Evolutionary conservation across 2,113 vertebrate species (phyloP).

Genomic region (Tenebrosternarchus preto): DNA sequence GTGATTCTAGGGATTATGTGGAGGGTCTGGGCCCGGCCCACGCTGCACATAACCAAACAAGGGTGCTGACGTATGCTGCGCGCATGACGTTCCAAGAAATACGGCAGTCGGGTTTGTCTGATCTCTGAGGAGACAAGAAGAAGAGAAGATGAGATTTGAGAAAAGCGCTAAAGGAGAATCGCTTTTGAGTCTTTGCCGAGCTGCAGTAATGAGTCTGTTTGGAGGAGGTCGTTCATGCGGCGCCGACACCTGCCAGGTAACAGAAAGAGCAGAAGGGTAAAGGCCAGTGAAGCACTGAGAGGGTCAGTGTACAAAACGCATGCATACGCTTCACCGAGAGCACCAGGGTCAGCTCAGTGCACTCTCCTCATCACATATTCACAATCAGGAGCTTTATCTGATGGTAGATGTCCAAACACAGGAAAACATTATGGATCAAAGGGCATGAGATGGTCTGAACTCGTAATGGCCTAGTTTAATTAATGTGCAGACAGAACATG

Average conservation of each 20-base stretch:
- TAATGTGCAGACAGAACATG: no score
- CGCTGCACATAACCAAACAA: not conserved
- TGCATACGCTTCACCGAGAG: conserved; percentile 1
- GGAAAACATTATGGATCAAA: not conserved
- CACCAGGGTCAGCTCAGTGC: not conserved
- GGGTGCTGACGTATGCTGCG: not conserved
- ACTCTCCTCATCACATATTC: not conserved
- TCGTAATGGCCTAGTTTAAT: no score
- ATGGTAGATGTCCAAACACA: not conserved
- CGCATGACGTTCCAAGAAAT: not conserved
- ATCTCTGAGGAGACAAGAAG: not conserved
- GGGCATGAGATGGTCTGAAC: no score
- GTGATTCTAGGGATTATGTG: not conserved
- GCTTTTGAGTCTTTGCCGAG: conserved; percentile 41
- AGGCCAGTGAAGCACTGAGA: not conserved
- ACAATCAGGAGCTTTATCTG: not conserved
- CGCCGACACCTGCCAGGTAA: conserved; percentile 19
- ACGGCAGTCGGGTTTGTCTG: not conserved
- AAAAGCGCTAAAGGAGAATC: conserved; percentile 4
- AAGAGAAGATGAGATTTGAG: conserved; percentile 7
- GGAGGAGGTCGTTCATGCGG: conserved; percentile 17
- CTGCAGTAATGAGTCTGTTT: conserved; percentile 30
- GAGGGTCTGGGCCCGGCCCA: not conserved
- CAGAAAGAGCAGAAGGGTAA: conserved; percentile 25
- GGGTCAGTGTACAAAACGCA: conserved; percentile 17